Conservation (phyloP, 2,113 vertebrate genomes). For the Thomomys bottae region DNA sequence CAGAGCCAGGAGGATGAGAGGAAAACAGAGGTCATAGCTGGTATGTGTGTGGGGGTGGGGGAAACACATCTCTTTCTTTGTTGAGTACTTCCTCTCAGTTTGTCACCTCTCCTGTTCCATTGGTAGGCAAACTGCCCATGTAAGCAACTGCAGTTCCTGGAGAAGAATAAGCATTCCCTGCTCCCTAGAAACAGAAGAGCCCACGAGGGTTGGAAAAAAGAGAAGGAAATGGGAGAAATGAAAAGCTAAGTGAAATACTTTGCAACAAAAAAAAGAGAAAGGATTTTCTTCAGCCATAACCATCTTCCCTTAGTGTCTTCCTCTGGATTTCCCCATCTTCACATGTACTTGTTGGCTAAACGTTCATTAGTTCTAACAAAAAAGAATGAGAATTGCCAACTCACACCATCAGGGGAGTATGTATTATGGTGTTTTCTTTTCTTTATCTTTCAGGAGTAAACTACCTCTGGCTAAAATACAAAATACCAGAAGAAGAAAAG, state of each 20-base stretch:
- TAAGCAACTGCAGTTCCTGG: background rate
- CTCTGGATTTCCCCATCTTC: slow-evolving; percentile 5
- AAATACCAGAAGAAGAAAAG: background rate
- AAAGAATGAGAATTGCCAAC: background rate
- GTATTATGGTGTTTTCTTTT: background rate
- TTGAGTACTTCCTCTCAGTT: slow-evolving; percentile 55
- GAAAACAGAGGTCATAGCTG: slow-evolving; percentile 60
- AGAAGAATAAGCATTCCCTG: background rate
- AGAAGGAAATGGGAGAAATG: background rate
- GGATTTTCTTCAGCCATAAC: slow-evolving; percentile 19
- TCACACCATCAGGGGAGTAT: background rate
- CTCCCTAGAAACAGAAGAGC: background rate
- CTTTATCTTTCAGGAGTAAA: background rate
- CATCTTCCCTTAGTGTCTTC: background rate
- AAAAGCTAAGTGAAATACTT: background rate
- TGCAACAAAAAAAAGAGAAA: background rate
- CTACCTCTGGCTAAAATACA: background rate
- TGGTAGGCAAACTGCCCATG: background rate
- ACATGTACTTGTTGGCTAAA: background rate
- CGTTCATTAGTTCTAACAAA: too few relatives aligned
- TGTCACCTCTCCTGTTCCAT: slow-evolving; percentile 38
- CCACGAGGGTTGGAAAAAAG: background rate
- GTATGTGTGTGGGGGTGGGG: background rate
- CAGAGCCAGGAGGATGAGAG: background rate
- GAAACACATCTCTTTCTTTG: slow-evolving; percentile 37